Evolutionary conservation across 1,140 invertebrate genomes (phyloP).

Genomic region (Panonychus citri): DNA sequence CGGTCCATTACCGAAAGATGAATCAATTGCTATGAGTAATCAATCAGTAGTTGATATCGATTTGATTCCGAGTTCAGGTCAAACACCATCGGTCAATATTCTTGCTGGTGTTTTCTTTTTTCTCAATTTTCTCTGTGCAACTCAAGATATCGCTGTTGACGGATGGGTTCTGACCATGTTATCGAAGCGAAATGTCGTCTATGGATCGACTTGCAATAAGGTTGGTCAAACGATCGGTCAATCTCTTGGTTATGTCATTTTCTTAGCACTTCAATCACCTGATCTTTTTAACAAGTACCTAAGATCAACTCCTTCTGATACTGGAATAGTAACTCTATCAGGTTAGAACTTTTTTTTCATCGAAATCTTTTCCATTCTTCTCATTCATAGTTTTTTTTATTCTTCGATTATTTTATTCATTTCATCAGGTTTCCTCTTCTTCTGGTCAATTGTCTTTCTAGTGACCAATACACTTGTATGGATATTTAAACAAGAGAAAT

Average conservation of each 20-base stretch:
- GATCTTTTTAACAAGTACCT: slow-evolving; percentile 89
- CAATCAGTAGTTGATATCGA: neutral
- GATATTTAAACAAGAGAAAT: slow-evolving; percentile 62
- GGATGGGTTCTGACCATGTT: slow-evolving; percentile 99
- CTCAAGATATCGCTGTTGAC: slow-evolving; percentile 98
- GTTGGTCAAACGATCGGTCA: slow-evolving; percentile 95
- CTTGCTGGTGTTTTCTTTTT: slow-evolving; percentile 69
- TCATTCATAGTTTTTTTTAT: neutral
- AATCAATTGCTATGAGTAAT: no score
- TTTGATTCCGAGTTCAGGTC: no score
- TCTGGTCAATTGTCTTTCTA: slow-evolving; percentile 84
- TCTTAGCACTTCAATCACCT: slow-evolving; percentile 85
- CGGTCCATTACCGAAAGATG: neutral
- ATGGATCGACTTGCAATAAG: slow-evolving; percentile 94
- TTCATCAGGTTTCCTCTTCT: slow-evolving; percentile 62
- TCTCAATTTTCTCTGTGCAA: slow-evolving; percentile 87
- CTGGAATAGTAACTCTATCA: slow-evolving; percentile 43
- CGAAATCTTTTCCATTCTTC: no score
- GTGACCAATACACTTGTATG: slow-evolving; percentile 69
- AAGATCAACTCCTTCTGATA: slow-evolving; percentile 36
- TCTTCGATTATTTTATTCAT: no score
- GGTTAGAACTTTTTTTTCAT: neutral
- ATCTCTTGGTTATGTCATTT: slow-evolving; percentile 89
- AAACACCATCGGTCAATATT: slow-evolving; percentile 45
- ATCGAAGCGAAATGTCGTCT: slow-evolving; percentile 79